Percentiles rank a stretch among this genome's conserved stretches.
phyloP scores from a whole-genome alignment of 1,140 invertebrate genomes.

The Ostrea edulis region DNA sequence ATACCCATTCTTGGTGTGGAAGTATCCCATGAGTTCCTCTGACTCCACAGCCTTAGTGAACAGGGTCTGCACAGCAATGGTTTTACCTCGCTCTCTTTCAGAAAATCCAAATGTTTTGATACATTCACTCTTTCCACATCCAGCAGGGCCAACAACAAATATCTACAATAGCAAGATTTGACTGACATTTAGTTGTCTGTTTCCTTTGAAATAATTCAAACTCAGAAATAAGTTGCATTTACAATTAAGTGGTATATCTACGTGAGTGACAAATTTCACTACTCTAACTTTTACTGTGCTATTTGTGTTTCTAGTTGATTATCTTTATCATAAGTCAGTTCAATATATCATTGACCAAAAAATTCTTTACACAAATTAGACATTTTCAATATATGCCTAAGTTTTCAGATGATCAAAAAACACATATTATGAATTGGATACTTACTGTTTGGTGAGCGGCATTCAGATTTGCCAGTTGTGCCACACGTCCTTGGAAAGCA shows the following conservation, averaged over 20 bases:
- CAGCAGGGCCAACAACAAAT: conserved; percentile 76
- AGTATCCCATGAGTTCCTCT: conserved; percentile 75
- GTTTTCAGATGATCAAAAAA: no score
- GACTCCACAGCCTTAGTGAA: conserved; percentile 77
- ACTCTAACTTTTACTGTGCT: no score
- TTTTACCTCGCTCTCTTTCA: conserved; percentile 75
- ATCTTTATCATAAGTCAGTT: no score
- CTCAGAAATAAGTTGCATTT: no score
- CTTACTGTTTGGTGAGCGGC: conserved; percentile 75
- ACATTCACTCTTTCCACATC: conserved; percentile 78
- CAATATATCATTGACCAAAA: no score
- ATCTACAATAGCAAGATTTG: conserved; percentile 64
- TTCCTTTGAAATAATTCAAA: not conserved
- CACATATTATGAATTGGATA: not conserved
- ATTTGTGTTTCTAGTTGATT: no score
- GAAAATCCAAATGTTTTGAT: conserved; percentile 78
- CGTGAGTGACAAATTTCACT: no score
- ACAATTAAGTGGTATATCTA: no score
- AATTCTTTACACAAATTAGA: no score
- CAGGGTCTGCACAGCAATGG: conserved; percentile 75
- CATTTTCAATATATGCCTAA: no score
- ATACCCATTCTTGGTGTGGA: conserved; percentile 72
- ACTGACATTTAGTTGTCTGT: not conserved
- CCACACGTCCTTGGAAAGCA: conserved; percentile 76
- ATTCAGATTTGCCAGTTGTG: conserved; percentile 76